These are phyloP conservation scores for Brotula barbata DNA, from an alignment of 2,797 vertebrate genomes.

Conservation along the genomic window DNA sequence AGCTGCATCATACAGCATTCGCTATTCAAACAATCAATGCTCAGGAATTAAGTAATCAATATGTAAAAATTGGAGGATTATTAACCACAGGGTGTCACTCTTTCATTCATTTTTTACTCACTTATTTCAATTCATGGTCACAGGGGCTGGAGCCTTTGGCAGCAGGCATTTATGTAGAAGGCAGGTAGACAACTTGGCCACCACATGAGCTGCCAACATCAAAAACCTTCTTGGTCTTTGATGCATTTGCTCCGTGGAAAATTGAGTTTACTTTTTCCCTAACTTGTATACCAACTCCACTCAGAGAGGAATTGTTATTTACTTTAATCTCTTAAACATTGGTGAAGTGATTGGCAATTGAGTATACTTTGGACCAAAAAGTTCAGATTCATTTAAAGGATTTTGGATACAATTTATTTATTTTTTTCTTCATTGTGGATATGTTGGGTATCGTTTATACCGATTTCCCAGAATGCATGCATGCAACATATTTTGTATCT, in stretches of 20 bases:
- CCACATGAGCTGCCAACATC: not conserved
- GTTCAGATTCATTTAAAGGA: too few relatives aligned
- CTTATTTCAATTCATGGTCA: slow-evolving; percentile 23
- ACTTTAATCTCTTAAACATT: too few relatives aligned
- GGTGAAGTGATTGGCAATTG: too few relatives aligned
- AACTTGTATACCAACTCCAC: too few relatives aligned
- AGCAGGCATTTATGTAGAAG: not conserved
- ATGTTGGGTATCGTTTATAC: too few relatives aligned
- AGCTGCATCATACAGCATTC: not conserved
- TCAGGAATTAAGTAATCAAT: slow-evolving; percentile 28
- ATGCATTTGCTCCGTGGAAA: not conserved
- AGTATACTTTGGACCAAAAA: too few relatives aligned
- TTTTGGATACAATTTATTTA: too few relatives aligned
- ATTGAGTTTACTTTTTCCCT: too few relatives aligned
- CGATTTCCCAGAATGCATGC: too few relatives aligned
- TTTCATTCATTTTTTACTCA: slow-evolving; percentile 13
- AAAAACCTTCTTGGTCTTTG: not conserved
- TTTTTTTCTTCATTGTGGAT: too few relatives aligned
- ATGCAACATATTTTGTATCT: too few relatives aligned
- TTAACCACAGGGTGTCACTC: slow-evolving; percentile 5
- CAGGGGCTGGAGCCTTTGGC: not conserved
- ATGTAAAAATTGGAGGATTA: slow-evolving; percentile 23
- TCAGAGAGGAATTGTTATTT: too few relatives aligned
- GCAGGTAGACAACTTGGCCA: not conserved
- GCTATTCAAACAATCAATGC: slow-evolving; percentile 26